phyloP scores from a whole-genome alignment of 2,888 invertebrate genomes.

The Pteria penguin region DNA sequence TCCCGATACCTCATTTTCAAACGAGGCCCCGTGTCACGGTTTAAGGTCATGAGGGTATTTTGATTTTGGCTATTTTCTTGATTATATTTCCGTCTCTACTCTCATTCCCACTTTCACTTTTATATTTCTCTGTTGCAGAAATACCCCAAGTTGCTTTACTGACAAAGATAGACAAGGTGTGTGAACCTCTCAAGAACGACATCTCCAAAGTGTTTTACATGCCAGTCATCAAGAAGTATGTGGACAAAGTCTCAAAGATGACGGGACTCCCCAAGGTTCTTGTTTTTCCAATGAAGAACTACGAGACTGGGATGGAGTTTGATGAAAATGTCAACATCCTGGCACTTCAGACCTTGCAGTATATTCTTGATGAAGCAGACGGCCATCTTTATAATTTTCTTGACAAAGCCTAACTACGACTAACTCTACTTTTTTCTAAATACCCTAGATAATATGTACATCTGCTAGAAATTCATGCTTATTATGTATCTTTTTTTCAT shows the following conservation, averaged over 20 bases:
- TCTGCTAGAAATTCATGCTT: too few relatives aligned
- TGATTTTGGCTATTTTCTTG: too few relatives aligned
- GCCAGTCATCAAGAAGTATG: constrained; percentile 35
- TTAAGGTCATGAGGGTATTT: too few relatives aligned
- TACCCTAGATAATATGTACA: too few relatives aligned
- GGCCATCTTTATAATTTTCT: constrained; percentile 49
- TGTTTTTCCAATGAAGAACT: constrained; percentile 55
- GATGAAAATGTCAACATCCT: constrained; percentile 49
- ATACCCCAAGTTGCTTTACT: constrained; percentile 57
- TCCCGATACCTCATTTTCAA: too few relatives aligned
- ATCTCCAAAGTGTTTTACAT: constrained; percentile 45
- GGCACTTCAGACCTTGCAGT: constrained; percentile 44
- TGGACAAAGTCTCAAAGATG: constrained; percentile 49
- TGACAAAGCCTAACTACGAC: too few relatives aligned
- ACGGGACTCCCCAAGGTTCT: constrained; percentile 51
- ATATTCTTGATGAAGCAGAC: constrained; percentile 50
- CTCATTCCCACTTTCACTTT: background rate
- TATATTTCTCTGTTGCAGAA: constrained; percentile 44
- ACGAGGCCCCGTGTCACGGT: too few relatives aligned
- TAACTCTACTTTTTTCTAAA: too few relatives aligned
- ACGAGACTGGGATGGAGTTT: constrained; percentile 51
- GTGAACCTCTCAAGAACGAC: constrained; percentile 44
- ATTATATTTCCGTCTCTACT: too few relatives aligned
- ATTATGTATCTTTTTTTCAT: too few relatives aligned
- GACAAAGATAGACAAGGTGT: constrained; percentile 59